phyloP scores from a whole-genome alignment of 2,888 invertebrate species.

The Lymantria monacha region DNA sequence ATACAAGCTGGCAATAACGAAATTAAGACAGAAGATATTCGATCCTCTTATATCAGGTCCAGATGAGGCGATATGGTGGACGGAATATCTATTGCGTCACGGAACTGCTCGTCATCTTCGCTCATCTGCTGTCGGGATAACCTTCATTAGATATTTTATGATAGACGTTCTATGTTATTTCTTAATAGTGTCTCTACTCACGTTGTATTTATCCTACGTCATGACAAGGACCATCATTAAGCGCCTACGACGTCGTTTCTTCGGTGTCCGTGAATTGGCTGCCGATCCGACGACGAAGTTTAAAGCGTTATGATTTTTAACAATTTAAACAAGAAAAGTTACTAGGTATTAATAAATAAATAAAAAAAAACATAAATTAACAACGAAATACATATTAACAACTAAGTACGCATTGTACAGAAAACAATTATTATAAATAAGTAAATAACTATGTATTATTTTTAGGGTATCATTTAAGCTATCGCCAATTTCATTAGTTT shows the following conservation, averaged over 20 bases:
- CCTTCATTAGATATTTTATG: slow-evolving; percentile 61
- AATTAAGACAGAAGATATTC: slow-evolving; percentile 47
- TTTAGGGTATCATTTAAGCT: too few species aligned
- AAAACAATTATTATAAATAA: too few species aligned
- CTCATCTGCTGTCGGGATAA: slow-evolving; percentile 60
- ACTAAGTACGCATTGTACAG: too few species aligned
- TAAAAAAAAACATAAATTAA: too few species aligned
- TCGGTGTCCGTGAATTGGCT: slow-evolving; percentile 15
- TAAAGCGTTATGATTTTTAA: slow-evolving; percentile 53
- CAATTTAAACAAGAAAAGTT: too few species aligned
- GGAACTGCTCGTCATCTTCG: slow-evolving; percentile 67
- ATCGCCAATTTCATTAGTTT: too few species aligned
- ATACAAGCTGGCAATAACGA: slow-evolving; percentile 55
- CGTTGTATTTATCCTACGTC: slow-evolving; percentile 34
- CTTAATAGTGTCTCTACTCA: slow-evolving; percentile 21
- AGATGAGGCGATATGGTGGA: slow-evolving; percentile 78
- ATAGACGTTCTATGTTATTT: slow-evolving; percentile 54
- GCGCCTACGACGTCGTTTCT: slow-evolving; percentile 42
- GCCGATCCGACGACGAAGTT: slow-evolving; percentile 47
- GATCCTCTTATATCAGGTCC: slow-evolving; percentile 65
- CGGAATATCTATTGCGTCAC: slow-evolving; percentile 76
- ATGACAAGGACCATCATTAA: slow-evolving; percentile 39
- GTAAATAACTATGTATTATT: too few species aligned
- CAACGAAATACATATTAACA: too few species aligned
- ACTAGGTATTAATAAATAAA: too few species aligned